These are phyloP conservation scores for Netelia melanura DNA, from an alignment of 2,888 invertebrate genomes.

Conservation along the genomic window DNA sequence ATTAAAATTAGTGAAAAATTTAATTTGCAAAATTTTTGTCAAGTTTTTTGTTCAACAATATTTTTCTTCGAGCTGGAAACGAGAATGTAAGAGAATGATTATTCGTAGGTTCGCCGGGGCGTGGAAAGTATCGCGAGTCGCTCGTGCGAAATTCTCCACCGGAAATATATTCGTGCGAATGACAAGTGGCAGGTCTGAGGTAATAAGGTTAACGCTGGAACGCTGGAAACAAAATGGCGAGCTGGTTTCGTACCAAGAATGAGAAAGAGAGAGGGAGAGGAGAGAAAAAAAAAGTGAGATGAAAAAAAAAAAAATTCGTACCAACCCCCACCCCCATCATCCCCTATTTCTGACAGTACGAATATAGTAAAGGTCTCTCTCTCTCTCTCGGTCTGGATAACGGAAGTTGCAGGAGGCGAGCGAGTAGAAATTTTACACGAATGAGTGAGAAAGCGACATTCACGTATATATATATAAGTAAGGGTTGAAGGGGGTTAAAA, in stretches of 20 bases:
- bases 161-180: conserved; percentile 66
- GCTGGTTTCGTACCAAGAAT: conserved; percentile 28
- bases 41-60: too few relatives aligned
- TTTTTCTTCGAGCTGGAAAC: too few relatives aligned
- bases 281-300: too few relatives aligned
- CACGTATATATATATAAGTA: background rate
- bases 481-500: background rate
- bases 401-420: conserved; percentile 35
- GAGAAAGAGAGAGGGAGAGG: too few relatives aligned
- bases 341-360: conserved; percentile 21
- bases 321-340: background rate
- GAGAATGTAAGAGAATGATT: too few relatives aligned
- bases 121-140: too few relatives aligned
- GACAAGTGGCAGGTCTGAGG: conserved; percentile 69
- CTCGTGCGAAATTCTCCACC: background rate
- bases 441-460: conserved; percentile 15
- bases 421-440: conserved; percentile 32
- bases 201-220: conserved; percentile 69
- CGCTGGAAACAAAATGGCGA: conserved; percentile 63
- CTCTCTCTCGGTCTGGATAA: conserved; percentile 33
- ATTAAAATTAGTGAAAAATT: too few relatives aligned
- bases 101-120: too few relatives aligned
- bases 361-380: conserved; percentile 41
- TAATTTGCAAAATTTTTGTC: too few relatives aligned
- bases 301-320: too few relatives aligned